phyloP scores from a whole-genome alignment of 2,113 vertebrate species.

The Cervus canadensis region DNA sequence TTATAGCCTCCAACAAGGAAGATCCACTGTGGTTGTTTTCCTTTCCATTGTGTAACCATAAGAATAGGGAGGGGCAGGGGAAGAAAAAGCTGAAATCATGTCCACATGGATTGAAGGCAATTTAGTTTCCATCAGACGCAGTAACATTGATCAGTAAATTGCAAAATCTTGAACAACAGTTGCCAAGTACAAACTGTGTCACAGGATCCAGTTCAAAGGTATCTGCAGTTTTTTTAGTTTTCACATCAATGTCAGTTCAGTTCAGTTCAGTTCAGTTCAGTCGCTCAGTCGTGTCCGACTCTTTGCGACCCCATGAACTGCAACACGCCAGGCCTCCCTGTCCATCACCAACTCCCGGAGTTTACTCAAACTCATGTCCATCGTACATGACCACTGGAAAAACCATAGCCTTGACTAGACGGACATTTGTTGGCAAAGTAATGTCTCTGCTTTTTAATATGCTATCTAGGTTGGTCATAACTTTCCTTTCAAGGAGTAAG shows the following conservation, averaged over 20 bases:
- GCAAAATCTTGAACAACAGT: background rate
- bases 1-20: background rate
- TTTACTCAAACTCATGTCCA: too few species aligned
- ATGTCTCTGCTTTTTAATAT: too few species aligned
- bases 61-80: background rate
- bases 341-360: too few species aligned
- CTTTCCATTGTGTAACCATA: background rate
- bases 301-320: too few species aligned
- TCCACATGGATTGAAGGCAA: background rate
- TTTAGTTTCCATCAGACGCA: background rate
- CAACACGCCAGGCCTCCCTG: too few species aligned
- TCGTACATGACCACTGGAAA: too few species aligned
- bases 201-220: background rate
- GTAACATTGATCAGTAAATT: conserved; percentile 4
- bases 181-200: background rate
- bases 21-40: background rate
- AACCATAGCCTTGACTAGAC: too few species aligned
- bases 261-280: too few species aligned
- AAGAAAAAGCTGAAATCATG: background rate
- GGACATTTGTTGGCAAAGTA: too few species aligned
- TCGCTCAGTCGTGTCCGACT: too few species aligned
- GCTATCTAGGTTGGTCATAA: too few species aligned
- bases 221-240: background rate
- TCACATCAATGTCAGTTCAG: background rate
- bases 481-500: too few species aligned